These are phyloP conservation scores for Argyra leucocephala DNA, from an alignment of 2,888 invertebrate genomes.

Conservation along the genomic window DNA sequence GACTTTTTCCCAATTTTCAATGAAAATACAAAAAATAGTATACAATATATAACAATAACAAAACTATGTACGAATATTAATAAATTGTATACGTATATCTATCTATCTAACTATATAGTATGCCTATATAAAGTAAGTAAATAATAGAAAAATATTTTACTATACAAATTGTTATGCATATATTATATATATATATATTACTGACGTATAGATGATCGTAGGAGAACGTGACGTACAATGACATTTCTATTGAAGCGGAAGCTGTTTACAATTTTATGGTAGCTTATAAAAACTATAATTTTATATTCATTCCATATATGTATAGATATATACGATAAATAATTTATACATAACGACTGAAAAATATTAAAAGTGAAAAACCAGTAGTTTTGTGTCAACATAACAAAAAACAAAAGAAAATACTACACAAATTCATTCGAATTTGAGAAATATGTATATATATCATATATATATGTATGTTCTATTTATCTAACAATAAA, in stretches of 20 bases:
- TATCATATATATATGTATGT: neutral
- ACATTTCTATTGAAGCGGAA: constrained; percentile 9
- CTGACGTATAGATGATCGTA: neutral
- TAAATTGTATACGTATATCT: neutral
- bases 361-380: neutral
- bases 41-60: neutral
- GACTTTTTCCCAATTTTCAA: constrained; percentile 9
- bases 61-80: neutral
- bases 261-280: constrained; percentile 7
- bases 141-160: neutral
- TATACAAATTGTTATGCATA: neutral
- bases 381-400: neutral
- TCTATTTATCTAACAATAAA: too few relatives aligned
- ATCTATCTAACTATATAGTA: neutral
- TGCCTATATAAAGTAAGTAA: neutral
- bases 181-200: neutral
- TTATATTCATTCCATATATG: neutral
- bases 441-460: neutral
- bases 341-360: neutral
- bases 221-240: constrained; percentile 8
- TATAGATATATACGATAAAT: neutral
- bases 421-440: neutral
- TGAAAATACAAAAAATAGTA: neutral
- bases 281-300: constrained; percentile 6
- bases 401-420: neutral